These are phyloP conservation scores for Florisuga fusca DNA, from an alignment of 2,797 vertebrate species.

Conservation along the genomic window DNA sequence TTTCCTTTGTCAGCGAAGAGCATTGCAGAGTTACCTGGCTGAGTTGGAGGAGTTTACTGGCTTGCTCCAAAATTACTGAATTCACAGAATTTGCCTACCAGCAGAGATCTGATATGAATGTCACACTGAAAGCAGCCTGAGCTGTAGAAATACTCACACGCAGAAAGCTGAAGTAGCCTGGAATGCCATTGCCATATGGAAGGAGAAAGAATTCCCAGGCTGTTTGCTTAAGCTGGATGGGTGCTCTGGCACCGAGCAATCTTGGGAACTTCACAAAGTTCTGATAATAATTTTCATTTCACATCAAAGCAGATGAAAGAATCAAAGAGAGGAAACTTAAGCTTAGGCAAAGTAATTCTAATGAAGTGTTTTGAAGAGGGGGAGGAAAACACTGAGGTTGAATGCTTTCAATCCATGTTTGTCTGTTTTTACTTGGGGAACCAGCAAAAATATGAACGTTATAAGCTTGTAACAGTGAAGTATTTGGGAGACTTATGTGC, in stretches of 20 bases:
- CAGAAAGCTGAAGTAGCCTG: background rate
- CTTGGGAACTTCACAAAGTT: slow-evolving; percentile 39
- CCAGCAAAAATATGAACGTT: background rate
- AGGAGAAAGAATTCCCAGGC: slow-evolving; percentile 1
- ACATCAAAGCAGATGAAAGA: slow-evolving; percentile 58
- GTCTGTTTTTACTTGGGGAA: background rate
- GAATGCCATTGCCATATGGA: background rate
- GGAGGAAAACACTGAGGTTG: background rate
- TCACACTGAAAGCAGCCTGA: background rate
- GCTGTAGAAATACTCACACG: background rate
- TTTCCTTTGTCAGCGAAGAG: background rate
- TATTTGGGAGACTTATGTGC: background rate
- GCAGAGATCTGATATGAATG: background rate
- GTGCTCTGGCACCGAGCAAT: background rate
- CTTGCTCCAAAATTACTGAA: background rate
- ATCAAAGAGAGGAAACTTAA: slow-evolving; percentile 47
- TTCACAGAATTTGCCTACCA: background rate
- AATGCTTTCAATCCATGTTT: background rate
- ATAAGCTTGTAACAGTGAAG: background rate
- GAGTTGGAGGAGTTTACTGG: background rate
- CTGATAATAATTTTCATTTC: slow-evolving; percentile 49
- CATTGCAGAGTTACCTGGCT: background rate
- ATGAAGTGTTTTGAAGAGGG: slow-evolving; percentile 7
- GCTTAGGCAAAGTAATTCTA: slow-evolving; percentile 57
- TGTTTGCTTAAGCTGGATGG: background rate